phyloP scores from a whole-genome alignment of 2,888 invertebrate genomes.

The Hirtodrosophila duncani region DNA sequence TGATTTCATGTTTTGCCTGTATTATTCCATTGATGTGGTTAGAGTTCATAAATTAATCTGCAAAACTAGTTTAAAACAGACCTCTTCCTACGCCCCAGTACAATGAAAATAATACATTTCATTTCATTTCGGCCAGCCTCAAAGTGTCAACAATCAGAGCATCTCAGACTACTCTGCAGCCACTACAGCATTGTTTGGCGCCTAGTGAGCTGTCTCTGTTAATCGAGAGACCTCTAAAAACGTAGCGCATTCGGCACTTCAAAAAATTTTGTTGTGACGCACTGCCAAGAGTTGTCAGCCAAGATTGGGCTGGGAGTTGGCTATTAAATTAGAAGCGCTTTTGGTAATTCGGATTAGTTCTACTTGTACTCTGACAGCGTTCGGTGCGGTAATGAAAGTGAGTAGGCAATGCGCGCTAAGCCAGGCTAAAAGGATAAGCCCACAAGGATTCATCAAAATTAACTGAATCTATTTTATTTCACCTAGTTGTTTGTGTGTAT shows the following conservation, averaged over 20 bases:
- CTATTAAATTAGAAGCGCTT: conserved; percentile 56
- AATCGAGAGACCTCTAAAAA: conserved; percentile 17
- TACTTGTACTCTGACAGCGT: conserved; percentile 43
- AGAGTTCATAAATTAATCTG: conserved; percentile 26
- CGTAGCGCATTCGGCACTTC: conserved; percentile 28
- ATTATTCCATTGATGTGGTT: neutral
- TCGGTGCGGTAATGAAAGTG: conserved; percentile 55
- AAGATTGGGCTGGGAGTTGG: conserved; percentile 17
- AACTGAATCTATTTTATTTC: conserved; percentile 10
- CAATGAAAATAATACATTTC: conserved; percentile 52
- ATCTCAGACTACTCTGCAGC: neutral
- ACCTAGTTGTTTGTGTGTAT: conserved; percentile 56
- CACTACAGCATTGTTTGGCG: conserved; percentile 2
- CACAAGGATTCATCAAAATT: conserved; percentile 9
- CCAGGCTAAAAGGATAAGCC: conserved; percentile 17
- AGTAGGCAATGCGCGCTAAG: conserved; percentile 25
- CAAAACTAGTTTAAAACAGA: conserved; percentile 51
- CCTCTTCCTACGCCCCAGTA: conserved; percentile 40
- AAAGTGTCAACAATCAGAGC: conserved; percentile 1
- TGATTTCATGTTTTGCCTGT: neutral
- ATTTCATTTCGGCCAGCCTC: conserved; percentile 8
- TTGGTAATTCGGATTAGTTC: conserved; percentile 52
- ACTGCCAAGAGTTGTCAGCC: conserved; percentile 7
- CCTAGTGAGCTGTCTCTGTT: conserved; percentile 2
- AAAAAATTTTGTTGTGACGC: conserved; percentile 22